Conservation (phyloP, 2,888 invertebrate species). For the Troglohyphantes excavatus region DNA sequence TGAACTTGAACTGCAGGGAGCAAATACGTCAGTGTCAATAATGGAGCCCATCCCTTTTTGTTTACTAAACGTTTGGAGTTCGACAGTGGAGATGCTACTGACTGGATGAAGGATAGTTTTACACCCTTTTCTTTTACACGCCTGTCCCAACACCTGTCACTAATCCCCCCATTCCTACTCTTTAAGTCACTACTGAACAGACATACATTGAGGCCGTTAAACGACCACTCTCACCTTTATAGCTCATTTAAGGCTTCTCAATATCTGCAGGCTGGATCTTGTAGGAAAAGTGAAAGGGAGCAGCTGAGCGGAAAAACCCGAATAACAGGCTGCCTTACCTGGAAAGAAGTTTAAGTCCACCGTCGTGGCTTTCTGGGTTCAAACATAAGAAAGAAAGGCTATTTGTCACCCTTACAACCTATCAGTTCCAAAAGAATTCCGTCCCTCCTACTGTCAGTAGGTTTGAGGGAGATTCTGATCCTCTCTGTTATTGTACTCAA, state of each 20-base stretch:
- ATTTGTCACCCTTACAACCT: conserved; percentile 62
- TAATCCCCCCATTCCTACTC: conserved; percentile 14
- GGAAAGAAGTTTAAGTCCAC: background rate
- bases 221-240: background rate
- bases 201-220: background rate
- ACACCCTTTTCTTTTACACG: conserved; percentile 36
- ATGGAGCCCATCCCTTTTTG: conserved; percentile 42
- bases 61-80: conserved; percentile 51
- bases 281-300: too few species aligned
- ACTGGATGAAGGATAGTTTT: conserved; percentile 32
- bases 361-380: background rate
- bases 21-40: conserved; percentile 22
- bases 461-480: background rate
- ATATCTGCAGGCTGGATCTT: background rate
- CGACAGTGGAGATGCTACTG: background rate
- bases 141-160: conserved; percentile 19
- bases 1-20: background rate
- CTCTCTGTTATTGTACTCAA: background rate
- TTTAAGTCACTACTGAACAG: background rate
- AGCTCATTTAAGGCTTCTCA: conserved; percentile 29
- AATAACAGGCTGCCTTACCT: background rate
- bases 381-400: conserved; percentile 30
- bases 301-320: background rate
- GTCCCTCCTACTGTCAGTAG: conserved; percentile 41
- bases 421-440: background rate